These are phyloP conservation scores for Philereme vetulata DNA, from an alignment of 2,888 invertebrate genomes.

Conservation along the genomic window DNA sequence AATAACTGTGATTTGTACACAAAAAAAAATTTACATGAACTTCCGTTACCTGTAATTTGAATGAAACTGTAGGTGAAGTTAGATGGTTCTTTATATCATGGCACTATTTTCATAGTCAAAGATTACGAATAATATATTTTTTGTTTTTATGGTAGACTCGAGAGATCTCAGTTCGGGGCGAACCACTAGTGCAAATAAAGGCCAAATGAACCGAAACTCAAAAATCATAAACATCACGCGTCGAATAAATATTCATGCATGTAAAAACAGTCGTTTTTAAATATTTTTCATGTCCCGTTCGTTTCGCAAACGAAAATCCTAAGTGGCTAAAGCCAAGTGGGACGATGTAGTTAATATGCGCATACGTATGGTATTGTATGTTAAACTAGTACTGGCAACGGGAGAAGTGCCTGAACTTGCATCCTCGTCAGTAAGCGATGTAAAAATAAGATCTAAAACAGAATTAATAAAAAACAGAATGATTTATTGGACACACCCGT, in stretches of 20 bases:
- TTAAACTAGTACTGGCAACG: conserved; percentile 50
- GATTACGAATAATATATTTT: too few species aligned
- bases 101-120: too few species aligned
- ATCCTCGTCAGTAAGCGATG: conserved; percentile 1
- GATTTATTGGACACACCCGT: too few species aligned
- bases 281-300: conserved; percentile 51
- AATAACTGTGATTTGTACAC: too few species aligned
- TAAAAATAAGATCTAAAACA: conserved; percentile 4
- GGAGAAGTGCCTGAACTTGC: conserved; percentile 27
- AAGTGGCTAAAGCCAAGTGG: conserved; percentile 49
- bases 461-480: background rate
- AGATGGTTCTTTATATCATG: too few species aligned
- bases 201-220: too few species aligned
- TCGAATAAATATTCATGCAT: conserved; percentile 50
- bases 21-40: too few species aligned
- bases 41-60: too few species aligned
- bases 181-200: too few species aligned
- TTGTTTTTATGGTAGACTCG: too few species aligned
- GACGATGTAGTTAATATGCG: conserved; percentile 65
- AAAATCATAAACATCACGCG: background rate
- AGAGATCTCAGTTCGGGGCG: too few species aligned
- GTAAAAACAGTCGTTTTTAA: conserved; percentile 49
- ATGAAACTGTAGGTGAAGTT: too few species aligned
- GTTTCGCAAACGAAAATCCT: conserved; percentile 56
- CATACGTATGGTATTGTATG: conserved; percentile 74